Evolutionary conservation across 2,888 invertebrate species (phyloP), one percentile per base, ranked within the genome.

Genomic region (Phania funesta): DNA sequence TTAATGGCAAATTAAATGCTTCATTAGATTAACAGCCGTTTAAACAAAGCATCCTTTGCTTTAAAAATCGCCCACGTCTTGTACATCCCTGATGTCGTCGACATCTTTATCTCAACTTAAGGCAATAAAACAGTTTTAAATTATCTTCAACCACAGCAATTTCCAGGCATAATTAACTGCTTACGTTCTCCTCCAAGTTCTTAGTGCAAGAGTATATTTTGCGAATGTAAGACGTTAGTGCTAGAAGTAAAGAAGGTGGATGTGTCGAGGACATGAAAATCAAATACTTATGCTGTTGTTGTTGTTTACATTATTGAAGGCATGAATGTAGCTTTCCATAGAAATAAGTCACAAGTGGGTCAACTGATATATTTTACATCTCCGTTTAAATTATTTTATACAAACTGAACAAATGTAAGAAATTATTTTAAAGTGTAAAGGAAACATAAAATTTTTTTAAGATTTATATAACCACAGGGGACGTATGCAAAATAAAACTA

Each of bases 111-210:
- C 35, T 50, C n/a, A 16, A 38, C 26, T 41, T 16, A 48, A 73
- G 38, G 41, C 54, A 74, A 41, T 48, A 68, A 52, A n/a, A 62
- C 44, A 56, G 18, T 50, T 68, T 80, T 68, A 73, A 73, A 58
- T 70, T 70, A 64, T 80, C 32, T 64, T 38, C 16, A 50, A 70
- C 80, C 80, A 64, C 68, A 70, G 50, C 62, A 68, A 68, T 70
- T 80, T 75, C 48, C 70, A 68, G 50, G 35, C 70, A 80, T 74
- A 80, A 80, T 65, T 80, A 80, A 74, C 79, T 56, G 38, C 75
- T 65, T 44, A 26, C 48, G 71, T 78, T 70, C 56, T 50, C 44
- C 20, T 20, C 22, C 9, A 26, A 38, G 35, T 70, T 70, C 18
- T 48, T 56, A 13, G 4, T 32, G 46, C 35, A 9, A 18, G 26